phyloP scores from a whole-genome alignment of 1,140 invertebrate genomes.

The Drosophila prosaltans region DNA sequence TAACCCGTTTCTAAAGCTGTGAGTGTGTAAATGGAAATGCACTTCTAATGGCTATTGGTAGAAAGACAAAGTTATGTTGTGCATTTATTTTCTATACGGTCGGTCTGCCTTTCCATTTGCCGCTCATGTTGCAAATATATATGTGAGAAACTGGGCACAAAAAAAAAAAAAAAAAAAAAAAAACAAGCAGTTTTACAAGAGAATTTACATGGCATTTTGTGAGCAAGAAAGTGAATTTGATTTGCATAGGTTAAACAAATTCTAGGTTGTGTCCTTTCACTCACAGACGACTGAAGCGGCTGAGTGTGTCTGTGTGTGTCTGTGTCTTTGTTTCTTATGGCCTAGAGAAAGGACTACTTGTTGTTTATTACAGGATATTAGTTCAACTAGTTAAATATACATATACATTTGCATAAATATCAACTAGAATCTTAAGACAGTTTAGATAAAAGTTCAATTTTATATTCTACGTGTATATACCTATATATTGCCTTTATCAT shows the following conservation, averaged over 20 bases:
- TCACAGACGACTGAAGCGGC: not conserved
- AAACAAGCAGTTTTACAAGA: slow-evolving; percentile 12
- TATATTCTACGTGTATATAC: no score
- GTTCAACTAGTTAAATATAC: not conserved
- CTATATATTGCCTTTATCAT: no score
- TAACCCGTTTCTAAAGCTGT: not conserved
- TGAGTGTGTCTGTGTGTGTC: not conserved
- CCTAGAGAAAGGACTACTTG: not conserved
- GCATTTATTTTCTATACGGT: slow-evolving; percentile 42
- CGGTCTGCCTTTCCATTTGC: slow-evolving; percentile 1
- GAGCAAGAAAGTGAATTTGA: slow-evolving; percentile 53
- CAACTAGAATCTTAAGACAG: no score
- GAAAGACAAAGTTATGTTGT: slow-evolving; percentile 70
- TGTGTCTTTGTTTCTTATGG: not conserved
- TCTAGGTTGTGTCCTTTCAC: slow-evolving; percentile 34
- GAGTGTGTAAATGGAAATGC: slow-evolving; percentile 50
- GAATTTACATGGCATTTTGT: slow-evolving; percentile 23
- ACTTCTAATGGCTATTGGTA: slow-evolving; percentile 69
- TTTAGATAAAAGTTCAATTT: no score
- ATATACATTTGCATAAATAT: not conserved
- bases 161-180: not conserved
- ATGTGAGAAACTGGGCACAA: slow-evolving; percentile 3
- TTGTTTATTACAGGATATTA: not conserved
- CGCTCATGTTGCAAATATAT: slow-evolving; percentile 15
- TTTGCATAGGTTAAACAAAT: slow-evolving; percentile 59